Base-by-base conservation (phyloP, 2,888 invertebrate species). In the Andrena bicolor region DNA sequence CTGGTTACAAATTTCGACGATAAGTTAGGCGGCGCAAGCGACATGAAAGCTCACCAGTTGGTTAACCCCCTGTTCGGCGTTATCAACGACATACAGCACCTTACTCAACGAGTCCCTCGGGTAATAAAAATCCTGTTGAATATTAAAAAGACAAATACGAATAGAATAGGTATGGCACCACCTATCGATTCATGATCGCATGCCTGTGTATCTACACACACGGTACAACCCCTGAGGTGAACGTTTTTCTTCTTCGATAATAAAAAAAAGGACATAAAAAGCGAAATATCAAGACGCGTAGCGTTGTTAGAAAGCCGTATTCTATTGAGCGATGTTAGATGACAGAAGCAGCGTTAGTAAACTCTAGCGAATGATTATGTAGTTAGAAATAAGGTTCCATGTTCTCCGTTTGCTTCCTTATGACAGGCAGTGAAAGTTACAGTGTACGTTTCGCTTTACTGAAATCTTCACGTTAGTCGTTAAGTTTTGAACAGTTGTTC, bases 61-160 rank as follows among this genome's bases (percentile, higher is more conserved):
- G 87, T 90, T 90, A 92, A 91, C 84, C 87, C 87, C 84, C 84
- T 83, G 90, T 76, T 93, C 93, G 87, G 90, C 90, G 91, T 90
- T 92, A 92, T 93, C 93, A 93, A 90, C 77, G 92, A 90, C 91
- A 93, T 93, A 92, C 90, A 93, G 93, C 92, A 92, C 93, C 88
- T 92, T 92, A 93, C 92, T 90, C 92, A 92, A 90, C 84, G 93
- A 93, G 87, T 93, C 93, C 58, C 78, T 84, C 68, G 93, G 93
- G 83, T 93, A 93, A 93, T 83, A 89, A 90, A 89, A 91, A 92
- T 93, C 93, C 93, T 93, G 92, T 92, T 88, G 86, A 92, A 92
- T 91, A 92, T 91, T 82, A 89, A 92, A 90, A 89, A 86, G 69
- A 86, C 69, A 88, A 86, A 77, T 82, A 86, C 83, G 80, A 74